phyloP scores from a whole-genome alignment of 2,888 invertebrate species.

The Willowsia nigromaculata region DNA sequence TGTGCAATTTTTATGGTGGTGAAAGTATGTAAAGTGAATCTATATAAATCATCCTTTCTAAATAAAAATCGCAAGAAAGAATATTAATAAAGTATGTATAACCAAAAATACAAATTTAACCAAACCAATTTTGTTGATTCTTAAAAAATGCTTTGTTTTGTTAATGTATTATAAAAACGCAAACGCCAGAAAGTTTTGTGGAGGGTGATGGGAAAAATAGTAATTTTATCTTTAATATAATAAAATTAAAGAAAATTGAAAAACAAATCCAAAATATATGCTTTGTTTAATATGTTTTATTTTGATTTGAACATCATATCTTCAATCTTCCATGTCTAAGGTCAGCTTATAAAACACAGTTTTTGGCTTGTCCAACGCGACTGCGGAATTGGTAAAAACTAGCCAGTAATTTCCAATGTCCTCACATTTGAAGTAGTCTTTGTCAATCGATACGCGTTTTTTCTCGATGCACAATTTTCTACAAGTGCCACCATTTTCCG shows the following conservation, averaged over 20 bases:
- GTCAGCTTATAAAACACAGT: conserved; percentile 37
- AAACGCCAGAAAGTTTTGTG: conserved; percentile 19
- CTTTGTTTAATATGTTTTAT: neutral
- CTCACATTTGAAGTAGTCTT: neutral
- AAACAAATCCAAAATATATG: neutral
- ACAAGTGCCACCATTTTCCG: neutral
- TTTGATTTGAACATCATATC: neutral
- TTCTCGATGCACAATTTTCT: conserved; percentile 8
- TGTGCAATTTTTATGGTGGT: neutral
- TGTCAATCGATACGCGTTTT: neutral
- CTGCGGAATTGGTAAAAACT: conserved; percentile 38
- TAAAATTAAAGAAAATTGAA: neutral
- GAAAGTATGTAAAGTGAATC: neutral
- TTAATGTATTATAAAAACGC: conserved; percentile 5
- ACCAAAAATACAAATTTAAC: neutral
- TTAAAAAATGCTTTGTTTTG: neutral
- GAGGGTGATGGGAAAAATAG: conserved; percentile 4
- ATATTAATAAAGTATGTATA: neutral
- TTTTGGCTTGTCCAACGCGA: neutral
- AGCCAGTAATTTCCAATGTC: conserved; percentile 51
- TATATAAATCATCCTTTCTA: neutral
- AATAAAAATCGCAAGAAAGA: neutral
- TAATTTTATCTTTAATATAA: conserved; percentile 16
- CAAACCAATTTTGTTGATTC: neutral
- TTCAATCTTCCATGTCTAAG: conserved; percentile 3